Evolutionary conservation across 2,888 invertebrate genomes (phyloP).

Genomic region (Andrena bucephala): DNA sequence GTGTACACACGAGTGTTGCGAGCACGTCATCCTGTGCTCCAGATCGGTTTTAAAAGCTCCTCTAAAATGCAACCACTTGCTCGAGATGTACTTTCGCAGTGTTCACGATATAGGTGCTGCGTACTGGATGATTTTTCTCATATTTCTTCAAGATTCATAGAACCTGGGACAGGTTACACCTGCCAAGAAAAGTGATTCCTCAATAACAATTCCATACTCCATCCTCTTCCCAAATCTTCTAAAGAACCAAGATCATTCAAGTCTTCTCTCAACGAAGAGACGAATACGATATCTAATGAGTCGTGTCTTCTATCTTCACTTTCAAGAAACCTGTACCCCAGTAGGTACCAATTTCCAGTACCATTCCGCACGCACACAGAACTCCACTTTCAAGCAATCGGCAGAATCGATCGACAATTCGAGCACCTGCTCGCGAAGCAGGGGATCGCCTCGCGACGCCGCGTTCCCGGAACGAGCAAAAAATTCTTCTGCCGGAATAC

Average conservation of each 20-base stretch:
- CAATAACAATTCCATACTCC: no score
- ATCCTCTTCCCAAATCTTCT: no score
- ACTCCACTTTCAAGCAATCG: constrained; percentile 16
- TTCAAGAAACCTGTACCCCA: no score
- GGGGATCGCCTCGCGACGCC: neutral
- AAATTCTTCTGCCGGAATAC: constrained; percentile 36
- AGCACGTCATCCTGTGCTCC: neutral
- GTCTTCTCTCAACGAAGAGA: no score
- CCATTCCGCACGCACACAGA: neutral
- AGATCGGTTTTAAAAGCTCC: constrained; percentile 19
- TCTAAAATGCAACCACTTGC: neutral
- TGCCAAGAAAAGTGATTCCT: no score
- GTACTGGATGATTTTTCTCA: no score
- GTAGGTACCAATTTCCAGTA: neutral
- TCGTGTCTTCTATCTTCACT: no score
- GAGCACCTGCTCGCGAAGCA: constrained; percentile 27
- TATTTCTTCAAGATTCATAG: no score
- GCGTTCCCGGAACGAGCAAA: constrained; percentile 18
- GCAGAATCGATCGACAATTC: constrained; percentile 1
- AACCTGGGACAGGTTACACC: no score
- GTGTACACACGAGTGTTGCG: neutral
- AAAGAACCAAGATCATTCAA: no score
- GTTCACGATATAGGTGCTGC: neutral
- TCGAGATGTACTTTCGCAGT: neutral
- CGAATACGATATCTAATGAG: no score